Evolutionary conservation across 2,797 vertebrate species (phyloP), one percentile per base, ranked within the genome.

Genomic region (Falco peregrinus): DNA sequence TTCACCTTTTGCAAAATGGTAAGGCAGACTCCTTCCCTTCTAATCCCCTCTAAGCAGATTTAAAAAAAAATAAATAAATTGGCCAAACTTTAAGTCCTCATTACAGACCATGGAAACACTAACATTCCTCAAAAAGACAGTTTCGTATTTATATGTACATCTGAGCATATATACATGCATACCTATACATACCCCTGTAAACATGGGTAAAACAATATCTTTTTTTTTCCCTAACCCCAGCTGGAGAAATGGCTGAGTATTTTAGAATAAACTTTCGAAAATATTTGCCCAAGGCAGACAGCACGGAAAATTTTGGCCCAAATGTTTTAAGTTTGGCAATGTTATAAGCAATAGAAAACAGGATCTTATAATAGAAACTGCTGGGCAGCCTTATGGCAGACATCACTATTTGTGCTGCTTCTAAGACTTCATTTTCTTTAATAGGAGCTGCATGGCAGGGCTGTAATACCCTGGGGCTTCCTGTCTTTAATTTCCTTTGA

Each of bases 401-500:
- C 90, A 93, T 54, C 90, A 71, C 33, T 28, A 45, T 87, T 80
- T 90, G 68, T 71, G 86, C 78, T 85, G 82, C 90, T 83, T 96
- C 31, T 89, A 94, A 96, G 94, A 59, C 79, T 96, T 96, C 61
- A 95, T 96, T 96, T 93, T 90, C 43, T 1, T 95, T 97, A 96
- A 95, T 83, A 88, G 90, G 84, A 95, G 90, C 76, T 96, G 94
- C 90, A 89, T 90, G 87, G 93, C 82, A 83, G 64, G 65, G 60
- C 85, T 93, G 94, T 70, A 93, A 87, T 92, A 94, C 93, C 94
- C 96, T 92, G 85, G 77, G 96, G 97, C 97, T 96, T 96, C 95
- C 94, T 96, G 97, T 86, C 95, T 97, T 97, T 97, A 94, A 97
- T 97, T 96, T 96, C 97, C 96, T 97, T 95, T 95, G 93, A 96